Percentiles rank a stretch among this genome's conserved stretches.
Evolutionary conservation across 2,797 vertebrate species (phyloP).

Genomic region (Sebastes dallii): DNA sequence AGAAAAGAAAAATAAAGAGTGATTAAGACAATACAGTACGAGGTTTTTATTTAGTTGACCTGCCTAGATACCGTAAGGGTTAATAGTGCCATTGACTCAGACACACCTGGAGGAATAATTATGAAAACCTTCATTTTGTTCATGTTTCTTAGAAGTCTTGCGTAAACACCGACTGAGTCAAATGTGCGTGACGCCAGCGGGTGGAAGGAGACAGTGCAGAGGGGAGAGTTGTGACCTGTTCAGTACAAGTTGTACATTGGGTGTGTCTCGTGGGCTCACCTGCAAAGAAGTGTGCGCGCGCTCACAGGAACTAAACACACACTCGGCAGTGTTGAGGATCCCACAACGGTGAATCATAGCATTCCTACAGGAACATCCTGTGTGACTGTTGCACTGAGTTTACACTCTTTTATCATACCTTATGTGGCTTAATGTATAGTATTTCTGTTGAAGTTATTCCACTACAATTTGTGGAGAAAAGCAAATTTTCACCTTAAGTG

Average conservation of each 20-base stretch:
- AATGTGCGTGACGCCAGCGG: background rate
- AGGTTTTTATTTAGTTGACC: background rate
- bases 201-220: background rate
- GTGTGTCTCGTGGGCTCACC: constrained; percentile 18
- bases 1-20: background rate
- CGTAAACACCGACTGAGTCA: background rate
- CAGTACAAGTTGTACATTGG: constrained; percentile 14
- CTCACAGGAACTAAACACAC: background rate
- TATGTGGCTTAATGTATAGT: background rate
- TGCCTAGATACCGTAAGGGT: background rate
- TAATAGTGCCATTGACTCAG: background rate
- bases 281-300: background rate
- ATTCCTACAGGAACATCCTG: background rate
- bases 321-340: background rate
- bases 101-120: background rate
- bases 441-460: background rate
- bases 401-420: background rate
- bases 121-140: background rate
- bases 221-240: constrained; percentile 22
- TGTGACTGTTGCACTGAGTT: background rate
- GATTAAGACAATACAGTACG: background rate
- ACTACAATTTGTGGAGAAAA: background rate
- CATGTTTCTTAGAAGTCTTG: background rate
- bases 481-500: background rate
- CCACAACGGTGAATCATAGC: background rate